A percentile compares a stretch with the other conserved stretches of the same genome.
phyloP scores from a whole-genome alignment of 2,797 vertebrate species.

The Hypotaenidia philippensis region DNA sequence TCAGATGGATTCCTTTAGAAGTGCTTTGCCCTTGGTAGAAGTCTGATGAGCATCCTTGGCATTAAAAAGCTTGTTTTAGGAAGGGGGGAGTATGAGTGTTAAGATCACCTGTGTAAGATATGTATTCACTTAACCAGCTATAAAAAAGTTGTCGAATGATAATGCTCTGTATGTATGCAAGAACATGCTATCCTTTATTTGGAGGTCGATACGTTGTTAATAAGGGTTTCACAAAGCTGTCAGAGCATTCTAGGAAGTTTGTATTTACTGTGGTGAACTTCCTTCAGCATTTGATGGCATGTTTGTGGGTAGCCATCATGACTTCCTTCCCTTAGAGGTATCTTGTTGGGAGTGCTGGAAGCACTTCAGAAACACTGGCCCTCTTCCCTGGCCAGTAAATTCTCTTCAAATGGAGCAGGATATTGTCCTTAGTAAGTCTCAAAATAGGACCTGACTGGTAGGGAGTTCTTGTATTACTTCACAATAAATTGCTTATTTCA shows the following conservation, averaged over 20 bases:
- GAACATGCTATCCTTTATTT: not conserved
- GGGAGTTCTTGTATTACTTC: not conserved
- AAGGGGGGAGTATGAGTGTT: not conserved
- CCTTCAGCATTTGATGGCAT: not conserved
- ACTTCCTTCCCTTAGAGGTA: not conserved
- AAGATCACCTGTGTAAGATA: not conserved
- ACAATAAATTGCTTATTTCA: not conserved
- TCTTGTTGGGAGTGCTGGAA: not conserved
- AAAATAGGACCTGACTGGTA: not conserved
- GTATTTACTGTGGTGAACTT: not conserved
- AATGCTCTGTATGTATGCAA: not conserved
- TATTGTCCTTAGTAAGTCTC: not conserved
- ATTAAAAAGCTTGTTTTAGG: not conserved
- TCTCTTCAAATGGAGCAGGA: not conserved
- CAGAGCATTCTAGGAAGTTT: not conserved
- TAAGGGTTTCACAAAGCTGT: not conserved
- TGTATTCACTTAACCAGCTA: not conserved
- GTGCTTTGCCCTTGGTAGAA: not conserved
- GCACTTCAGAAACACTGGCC: not conserved
- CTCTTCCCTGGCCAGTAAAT: not conserved
- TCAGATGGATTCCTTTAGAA: not conserved
- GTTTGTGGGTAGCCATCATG: not conserved
- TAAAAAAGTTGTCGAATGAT: not conserved
- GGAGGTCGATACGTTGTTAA: not conserved
- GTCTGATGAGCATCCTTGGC: not conserved